Percentiles rank a stretch among this genome's conserved stretches.
These are phyloP conservation scores for Syngnathus typhle DNA, from an alignment of 2,113 vertebrate genomes.

Conservation along the genomic window DNA sequence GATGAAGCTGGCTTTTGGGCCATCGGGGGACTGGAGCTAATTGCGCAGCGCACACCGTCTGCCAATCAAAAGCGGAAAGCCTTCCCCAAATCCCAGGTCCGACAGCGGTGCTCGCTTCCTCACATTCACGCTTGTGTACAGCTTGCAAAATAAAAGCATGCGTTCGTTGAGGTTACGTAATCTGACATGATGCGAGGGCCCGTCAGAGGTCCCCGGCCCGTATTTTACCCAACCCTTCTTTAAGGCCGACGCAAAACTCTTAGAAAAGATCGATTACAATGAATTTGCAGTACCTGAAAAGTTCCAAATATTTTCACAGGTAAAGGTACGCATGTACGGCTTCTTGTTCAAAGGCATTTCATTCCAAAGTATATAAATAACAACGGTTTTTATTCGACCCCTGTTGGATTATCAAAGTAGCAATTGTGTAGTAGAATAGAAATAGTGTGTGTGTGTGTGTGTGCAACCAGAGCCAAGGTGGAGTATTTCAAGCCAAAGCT, in stretches of 20 bases:
- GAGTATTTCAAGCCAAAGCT: background rate
- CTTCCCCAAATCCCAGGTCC: slow-evolving; percentile 11
- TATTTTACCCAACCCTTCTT: too few relatives aligned
- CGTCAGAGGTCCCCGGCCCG: too few relatives aligned
- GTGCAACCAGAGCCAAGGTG: slow-evolving; percentile 15
- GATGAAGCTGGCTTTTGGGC: slow-evolving; percentile 60
- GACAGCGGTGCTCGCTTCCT: background rate
- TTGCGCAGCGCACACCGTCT: slow-evolving; percentile 54
- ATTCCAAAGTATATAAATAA: background rate
- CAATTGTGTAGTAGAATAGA: background rate
- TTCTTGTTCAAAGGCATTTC: too few relatives aligned
- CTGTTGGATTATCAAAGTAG: background rate
- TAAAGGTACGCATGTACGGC: too few relatives aligned
- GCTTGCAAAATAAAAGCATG: too few relatives aligned
- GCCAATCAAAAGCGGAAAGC: slow-evolving; percentile 73
- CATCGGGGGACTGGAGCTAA: slow-evolving; percentile 55
- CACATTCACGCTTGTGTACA: too few relatives aligned
- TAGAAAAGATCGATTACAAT: too few relatives aligned
- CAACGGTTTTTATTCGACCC: background rate
- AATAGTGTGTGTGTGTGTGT: background rate
- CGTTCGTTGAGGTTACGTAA: too few relatives aligned
- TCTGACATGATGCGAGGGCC: too few relatives aligned
- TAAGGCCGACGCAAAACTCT: too few relatives aligned
- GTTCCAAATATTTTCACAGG: too few relatives aligned
- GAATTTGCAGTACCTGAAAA: too few relatives aligned